Evolutionary conservation across 2,113 vertebrate genomes (phyloP).

Genomic region (Lampris megalopsis): DNA sequence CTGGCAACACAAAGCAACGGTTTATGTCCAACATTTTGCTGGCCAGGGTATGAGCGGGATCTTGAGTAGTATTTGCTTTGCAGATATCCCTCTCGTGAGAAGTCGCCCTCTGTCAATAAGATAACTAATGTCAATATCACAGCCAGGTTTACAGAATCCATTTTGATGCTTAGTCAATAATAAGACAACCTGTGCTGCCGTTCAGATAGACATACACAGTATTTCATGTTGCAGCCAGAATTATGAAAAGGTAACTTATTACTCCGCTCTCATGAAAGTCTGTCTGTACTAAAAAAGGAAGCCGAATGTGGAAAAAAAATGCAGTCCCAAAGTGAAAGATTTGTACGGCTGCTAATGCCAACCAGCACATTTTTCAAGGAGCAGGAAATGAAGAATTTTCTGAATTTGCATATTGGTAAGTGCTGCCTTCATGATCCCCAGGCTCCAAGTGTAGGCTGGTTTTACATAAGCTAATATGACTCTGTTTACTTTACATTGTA

Average conservation of each 20-base stretch:
- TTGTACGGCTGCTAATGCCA: not conserved
- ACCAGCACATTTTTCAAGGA: not conserved
- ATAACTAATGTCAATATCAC: slow-evolving; percentile 24
- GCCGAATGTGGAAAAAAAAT: not conserved
- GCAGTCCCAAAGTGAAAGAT: not conserved
- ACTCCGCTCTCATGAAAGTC: not conserved
- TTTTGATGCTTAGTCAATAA: slow-evolving; percentile 4
- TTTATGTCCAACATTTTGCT: too few species aligned
- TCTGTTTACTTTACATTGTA: not conserved
- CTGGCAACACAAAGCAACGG: too few species aligned
- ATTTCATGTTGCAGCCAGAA: not conserved
- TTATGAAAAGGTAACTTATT: slow-evolving; percentile 29
- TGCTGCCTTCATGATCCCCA: too few species aligned
- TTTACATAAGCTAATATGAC: not conserved
- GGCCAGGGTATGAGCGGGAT: too few species aligned
- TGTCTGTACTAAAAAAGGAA: not conserved
- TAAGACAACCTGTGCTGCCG: not conserved
- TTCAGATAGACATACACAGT: slow-evolving; percentile 17
- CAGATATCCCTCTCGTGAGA: too few species aligned
- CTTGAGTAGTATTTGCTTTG: too few species aligned
- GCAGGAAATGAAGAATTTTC: not conserved
- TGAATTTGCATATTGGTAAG: not conserved
- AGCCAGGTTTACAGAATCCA: slow-evolving; percentile 12
- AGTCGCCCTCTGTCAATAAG: too few species aligned
- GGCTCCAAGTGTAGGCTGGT: not conserved